Evolutionary conservation across 2,797 vertebrate species (phyloP), one percentile per base, ranked within the genome.

Genomic region (Cetoscarus ocellatus): DNA sequence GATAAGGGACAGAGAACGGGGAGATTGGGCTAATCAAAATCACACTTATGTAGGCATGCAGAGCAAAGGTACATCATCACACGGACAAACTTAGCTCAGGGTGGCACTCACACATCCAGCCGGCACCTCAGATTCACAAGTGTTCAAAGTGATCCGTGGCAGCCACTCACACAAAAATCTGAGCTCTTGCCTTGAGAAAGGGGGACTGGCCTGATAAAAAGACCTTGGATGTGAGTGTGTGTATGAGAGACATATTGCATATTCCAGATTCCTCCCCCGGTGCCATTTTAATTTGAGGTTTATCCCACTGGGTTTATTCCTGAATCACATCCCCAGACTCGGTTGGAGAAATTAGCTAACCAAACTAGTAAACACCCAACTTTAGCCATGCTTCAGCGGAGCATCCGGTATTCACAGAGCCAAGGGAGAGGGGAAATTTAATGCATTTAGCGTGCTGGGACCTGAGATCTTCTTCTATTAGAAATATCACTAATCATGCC

Each of bases 241-340:
- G 36, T 10, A 39, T 59, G 51, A 62, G 17, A 67, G 56, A 58
- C 15, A 67, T 36, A 72, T 70, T 75, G 9, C 67, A 85, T 85
- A 82, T 82, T 89, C 82, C 52, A 81, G 36, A 73, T 73, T 27
- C 27, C 27, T 27, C 27, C 27, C 62, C 66, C 38, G 47, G 48
- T 79, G 58, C 53, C 59, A 79, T 80, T 85, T 85, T 73, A 80
- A 86, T 86, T 74, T 77, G 19, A 63, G 18, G 61, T 80, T 55
- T 73, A 70, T 83, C 75, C 67, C 74, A 71, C 35, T 35, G 49
- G 64, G 69, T 14, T 42, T 42, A 69, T 68, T 81, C 38, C 38
- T 11, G 36, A 62, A 42, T 42, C 27, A 64, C 65, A 78, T 67
- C 51, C 59, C 27, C 51, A 17, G 44, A 53, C 63, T 56, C 52